Evolutionary conservation across 2,888 invertebrate genomes (phyloP).

Genomic region (Pimpla rufipes): DNA sequence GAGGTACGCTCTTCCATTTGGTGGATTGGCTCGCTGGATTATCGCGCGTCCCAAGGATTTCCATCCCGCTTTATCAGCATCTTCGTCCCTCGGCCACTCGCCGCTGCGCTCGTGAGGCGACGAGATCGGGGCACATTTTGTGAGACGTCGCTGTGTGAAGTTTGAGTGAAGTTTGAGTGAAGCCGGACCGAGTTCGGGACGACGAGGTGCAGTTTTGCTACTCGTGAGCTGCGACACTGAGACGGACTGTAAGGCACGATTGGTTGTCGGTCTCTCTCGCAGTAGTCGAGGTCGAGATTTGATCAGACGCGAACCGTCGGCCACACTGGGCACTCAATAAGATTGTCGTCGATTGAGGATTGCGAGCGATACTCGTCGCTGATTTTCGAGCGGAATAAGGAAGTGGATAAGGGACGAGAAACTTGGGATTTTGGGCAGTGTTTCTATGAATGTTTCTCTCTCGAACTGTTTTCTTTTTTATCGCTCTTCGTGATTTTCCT

Average conservation of each 20-base stretch:
- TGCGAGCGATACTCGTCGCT: background rate
- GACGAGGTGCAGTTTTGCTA: background rate
- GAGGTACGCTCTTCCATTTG: conserved; percentile 67
- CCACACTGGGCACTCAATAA: background rate
- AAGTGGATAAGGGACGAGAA: conserved; percentile 8
- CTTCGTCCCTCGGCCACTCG: conserved; percentile 20
- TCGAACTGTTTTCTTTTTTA: too few relatives aligned
- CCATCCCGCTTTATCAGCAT: conserved; percentile 42
- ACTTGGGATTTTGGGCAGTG: too few relatives aligned
- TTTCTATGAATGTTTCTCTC: too few relatives aligned
- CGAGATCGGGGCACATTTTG: background rate
- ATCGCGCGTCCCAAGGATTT: conserved; percentile 67
- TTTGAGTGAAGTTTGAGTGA: conserved; percentile 43
- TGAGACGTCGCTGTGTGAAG: conserved; percentile 30
- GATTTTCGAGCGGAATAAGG: background rate
- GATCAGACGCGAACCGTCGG: conserved; percentile 10
- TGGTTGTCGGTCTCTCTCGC: background rate
- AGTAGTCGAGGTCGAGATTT: conserved; percentile 37
- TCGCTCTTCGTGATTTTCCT: background rate
- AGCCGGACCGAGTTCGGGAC: conserved; percentile 12
- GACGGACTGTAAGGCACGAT: conserved; percentile 12
- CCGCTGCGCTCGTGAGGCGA: background rate
- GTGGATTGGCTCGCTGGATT: conserved; percentile 68
- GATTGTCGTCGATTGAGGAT: too few relatives aligned
- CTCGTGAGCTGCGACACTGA: background rate